Evolutionary conservation across 1,140 invertebrate genomes (phyloP).

Genomic region (Microplitis demolitor): DNA sequence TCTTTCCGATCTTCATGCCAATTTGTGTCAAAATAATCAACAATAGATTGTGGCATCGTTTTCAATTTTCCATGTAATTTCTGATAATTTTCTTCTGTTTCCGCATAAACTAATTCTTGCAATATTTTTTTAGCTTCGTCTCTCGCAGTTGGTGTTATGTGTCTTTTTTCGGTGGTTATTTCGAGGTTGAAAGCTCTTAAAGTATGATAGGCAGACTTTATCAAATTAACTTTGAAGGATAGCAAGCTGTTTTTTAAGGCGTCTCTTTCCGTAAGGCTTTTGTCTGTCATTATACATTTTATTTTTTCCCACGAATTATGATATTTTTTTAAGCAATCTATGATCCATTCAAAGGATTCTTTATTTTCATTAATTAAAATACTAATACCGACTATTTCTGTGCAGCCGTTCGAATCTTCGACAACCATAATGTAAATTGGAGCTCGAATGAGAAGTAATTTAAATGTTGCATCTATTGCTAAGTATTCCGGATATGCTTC

Average conservation of each 20-base stretch:
- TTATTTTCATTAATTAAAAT: conserved; percentile 17
- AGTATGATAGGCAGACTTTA: neutral
- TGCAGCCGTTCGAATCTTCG: conserved; percentile 14
- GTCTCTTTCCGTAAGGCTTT: conserved; percentile 16
- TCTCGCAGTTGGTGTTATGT: conserved; percentile 9
- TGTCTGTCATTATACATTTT: conserved; percentile 24
- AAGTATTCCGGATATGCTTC: no score
- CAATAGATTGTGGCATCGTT: neutral
- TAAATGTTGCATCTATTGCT: no score
- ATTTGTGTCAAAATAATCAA: conserved; percentile 17
- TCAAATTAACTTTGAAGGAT: conserved; percentile 11
- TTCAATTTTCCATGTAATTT: neutral
- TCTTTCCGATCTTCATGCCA: conserved; percentile 12
- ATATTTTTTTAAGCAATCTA: conserved; percentile 19
- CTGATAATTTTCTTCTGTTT: conserved; percentile 13
- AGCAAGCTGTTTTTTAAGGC: conserved; percentile 13
- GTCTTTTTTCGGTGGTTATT: conserved; percentile 19
- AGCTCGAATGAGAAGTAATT: neutral
- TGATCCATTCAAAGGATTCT: conserved; percentile 10
- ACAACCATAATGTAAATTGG: conserved; percentile 18
- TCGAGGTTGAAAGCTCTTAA: conserved; percentile 17
- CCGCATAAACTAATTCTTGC: conserved; percentile 18
- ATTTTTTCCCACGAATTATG: conserved; percentile 2
- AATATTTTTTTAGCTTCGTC: conserved; percentile 18
- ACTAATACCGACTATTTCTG: conserved; percentile 10